Base-by-base conservation (phyloP, 2,797 vertebrate species). In the Hemitrygon akajei region DNA sequence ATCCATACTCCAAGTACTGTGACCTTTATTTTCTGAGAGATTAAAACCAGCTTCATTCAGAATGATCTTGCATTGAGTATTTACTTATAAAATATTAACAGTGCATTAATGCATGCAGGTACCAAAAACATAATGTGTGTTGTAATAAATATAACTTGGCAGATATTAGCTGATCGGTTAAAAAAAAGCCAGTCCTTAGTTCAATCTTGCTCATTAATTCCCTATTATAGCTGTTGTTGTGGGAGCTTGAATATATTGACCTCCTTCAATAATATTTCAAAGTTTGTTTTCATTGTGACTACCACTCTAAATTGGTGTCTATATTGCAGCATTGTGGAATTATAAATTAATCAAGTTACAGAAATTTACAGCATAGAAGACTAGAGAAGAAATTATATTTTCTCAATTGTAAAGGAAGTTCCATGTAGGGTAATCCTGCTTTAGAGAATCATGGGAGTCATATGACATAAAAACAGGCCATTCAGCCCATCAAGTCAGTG, bases 61-160 rank as follows among this genome's bases (percentile, higher is more conserved):
- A 93, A 58, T 14, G 37, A 89, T 89, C 34, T 37, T 69, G 60
- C 63, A 69, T 89, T 89, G 86, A 37, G 37, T 69, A 87, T 87
- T 63, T 87, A 18, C 60, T 84, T 84, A n/a, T 30, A 87, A 34
- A 37, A 25, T 0, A 37, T 69, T 89, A 25, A 69, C 18, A 14
- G 82, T 58, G 30, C 30, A 69, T 10, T 3, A 37, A 37, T 18
- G 20, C 22, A 37, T n/a, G 56, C 20, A 37, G 10, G n/a, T 22
- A 18, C 37, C 7, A 69, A 69, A 37, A 37, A 66, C 30, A 86
- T 86, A 30, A 11, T 89, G 63, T 66, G 40, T 34, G 11, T 7
- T 20, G 20, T 89, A 66, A 22, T 66, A 66, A 89, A 37, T 89
- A 34, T 89, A 10, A 22, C 30, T n/a, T 69, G 3, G 9, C n/a